Evolutionary conservation across 1,140 invertebrate genomes (phyloP), one percentile per base, ranked within the genome.

Genomic region (Neodiprion fabricii): DNA sequence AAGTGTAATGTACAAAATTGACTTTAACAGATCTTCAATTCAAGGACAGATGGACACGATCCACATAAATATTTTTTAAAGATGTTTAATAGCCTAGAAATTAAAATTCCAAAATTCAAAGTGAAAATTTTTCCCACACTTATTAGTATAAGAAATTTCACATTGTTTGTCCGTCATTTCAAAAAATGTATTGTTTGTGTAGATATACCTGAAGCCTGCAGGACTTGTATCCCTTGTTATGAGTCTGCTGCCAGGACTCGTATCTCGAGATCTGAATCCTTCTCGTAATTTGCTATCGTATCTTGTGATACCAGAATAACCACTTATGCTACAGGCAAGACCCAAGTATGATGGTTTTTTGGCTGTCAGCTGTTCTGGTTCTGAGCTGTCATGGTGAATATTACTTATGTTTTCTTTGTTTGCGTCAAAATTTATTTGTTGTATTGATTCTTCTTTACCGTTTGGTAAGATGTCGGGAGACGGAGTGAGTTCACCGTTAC

Each of bases 311-410:
- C 94, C 94, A 0, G 94, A 95, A 84, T 97, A 97, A 10, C 96
- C 96, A 87, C 95, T 96, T 47, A 97, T 95, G 17, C 95, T 96
- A 84, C 96, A 96, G 70, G 96, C 95, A 71, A 97, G 88, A 81
- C 94, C 95, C 67, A 97, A 87, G 85, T 97, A 97, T 72, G 95
- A 96, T 0, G 96, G 96, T 81, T 92, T 89, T 76, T 89, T 90
- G 12, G 81, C 79, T 75, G 84, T 84, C 81, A 85, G 80, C 81
- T 85, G 85, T 28, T 85, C 82, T n/a, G 79, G 74, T 61, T 84
- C 84, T 14, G 74, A 78, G 61, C 53, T 70, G 12, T 70, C 73
- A 28, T 81, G 81, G 74, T 84, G 80, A 71, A 83, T 86, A 88
- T 87, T 87, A 79, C 81, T 86, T 65, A 83, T 79, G 21, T 77